Evolutionary conservation across 2,888 invertebrate species (phyloP).

Genomic region (Baccha elongata): DNA sequence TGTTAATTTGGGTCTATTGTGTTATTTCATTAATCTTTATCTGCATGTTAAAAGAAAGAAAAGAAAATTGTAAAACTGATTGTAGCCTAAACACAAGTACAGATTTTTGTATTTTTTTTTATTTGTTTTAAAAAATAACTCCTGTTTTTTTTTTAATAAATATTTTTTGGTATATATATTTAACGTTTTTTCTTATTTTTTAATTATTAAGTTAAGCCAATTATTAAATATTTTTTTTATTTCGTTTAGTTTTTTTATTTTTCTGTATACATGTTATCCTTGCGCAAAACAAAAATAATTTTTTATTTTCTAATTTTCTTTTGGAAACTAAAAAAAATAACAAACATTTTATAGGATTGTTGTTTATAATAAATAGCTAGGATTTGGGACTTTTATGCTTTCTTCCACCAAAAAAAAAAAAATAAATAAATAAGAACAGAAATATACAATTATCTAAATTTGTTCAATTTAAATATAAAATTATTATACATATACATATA

Average conservation of each 20-base stretch:
- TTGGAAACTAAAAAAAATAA: constrained; percentile 14
- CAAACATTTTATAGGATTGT: constrained; percentile 11
- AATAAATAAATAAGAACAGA: constrained; percentile 51
- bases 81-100: constrained; percentile 56
- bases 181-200: constrained; percentile 50
- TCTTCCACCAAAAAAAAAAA: constrained; percentile 44
- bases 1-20: constrained; percentile 71
- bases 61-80: constrained; percentile 35
- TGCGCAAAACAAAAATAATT: constrained; percentile 73
- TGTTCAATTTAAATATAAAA: constrained; percentile 34
- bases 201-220: constrained; percentile 59
- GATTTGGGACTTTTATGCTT: constrained; percentile 35
- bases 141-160: constrained; percentile 59
- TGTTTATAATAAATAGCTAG: constrained; percentile 61
- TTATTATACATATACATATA: no score
- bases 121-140: constrained; percentile 68
- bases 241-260: constrained; percentile 68
- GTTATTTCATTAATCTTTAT: constrained; percentile 39
- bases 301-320: constrained; percentile 37
- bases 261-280: constrained; percentile 81
- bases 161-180: constrained; percentile 70
- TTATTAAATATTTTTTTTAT: constrained; percentile 38
- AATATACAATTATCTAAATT: constrained; percentile 69
- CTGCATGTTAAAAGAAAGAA: constrained; percentile 44
- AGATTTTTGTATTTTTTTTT: constrained; percentile 35